Conservation (phyloP, 2,797 vertebrate genomes). For the Argya squamiceps region DNA sequence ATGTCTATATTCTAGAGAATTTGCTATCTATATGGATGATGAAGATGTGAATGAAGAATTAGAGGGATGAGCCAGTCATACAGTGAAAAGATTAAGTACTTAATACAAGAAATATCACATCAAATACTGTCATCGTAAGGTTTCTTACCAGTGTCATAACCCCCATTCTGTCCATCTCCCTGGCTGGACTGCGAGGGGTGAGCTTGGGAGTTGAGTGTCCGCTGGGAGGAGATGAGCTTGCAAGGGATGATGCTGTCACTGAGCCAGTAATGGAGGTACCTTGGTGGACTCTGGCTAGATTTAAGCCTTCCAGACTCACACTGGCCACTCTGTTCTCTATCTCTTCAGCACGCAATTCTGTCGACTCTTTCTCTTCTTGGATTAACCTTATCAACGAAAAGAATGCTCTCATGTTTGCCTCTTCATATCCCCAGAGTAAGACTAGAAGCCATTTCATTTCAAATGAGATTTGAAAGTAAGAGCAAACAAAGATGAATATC, state of each 20-base stretch:
- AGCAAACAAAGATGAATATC: neutral
- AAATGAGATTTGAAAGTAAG: neutral
- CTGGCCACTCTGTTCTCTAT: slow-evolving; percentile 97
- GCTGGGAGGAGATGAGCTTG: slow-evolving; percentile 95
- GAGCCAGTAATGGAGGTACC: slow-evolving; percentile 95
- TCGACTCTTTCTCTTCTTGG: slow-evolving; percentile 98
- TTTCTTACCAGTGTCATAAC: slow-evolving; percentile 93
- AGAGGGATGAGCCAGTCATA: neutral
- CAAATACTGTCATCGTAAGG: neutral
- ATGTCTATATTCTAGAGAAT: neutral
- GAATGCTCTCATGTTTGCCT: neutral
- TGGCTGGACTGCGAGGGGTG: slow-evolving; percentile 91
- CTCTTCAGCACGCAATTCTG: slow-evolving; percentile 95
- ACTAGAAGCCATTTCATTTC: neutral
- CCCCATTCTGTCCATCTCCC: slow-evolving; percentile 98
- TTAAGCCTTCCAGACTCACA: slow-evolving; percentile 95
- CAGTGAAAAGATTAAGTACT: neutral
- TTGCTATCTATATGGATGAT: neutral
- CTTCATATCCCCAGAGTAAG: neutral
- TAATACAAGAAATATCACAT: neutral
- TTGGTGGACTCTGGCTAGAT: slow-evolving; percentile 91
- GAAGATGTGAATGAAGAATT: neutral
- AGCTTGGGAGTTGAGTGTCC: slow-evolving; percentile 97
- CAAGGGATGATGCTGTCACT: slow-evolving; percentile 93
- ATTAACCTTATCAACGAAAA: slow-evolving; percentile 83